Base-by-base conservation (phyloP, 2,113 vertebrate species). In the Sander lucioperca region DNA sequence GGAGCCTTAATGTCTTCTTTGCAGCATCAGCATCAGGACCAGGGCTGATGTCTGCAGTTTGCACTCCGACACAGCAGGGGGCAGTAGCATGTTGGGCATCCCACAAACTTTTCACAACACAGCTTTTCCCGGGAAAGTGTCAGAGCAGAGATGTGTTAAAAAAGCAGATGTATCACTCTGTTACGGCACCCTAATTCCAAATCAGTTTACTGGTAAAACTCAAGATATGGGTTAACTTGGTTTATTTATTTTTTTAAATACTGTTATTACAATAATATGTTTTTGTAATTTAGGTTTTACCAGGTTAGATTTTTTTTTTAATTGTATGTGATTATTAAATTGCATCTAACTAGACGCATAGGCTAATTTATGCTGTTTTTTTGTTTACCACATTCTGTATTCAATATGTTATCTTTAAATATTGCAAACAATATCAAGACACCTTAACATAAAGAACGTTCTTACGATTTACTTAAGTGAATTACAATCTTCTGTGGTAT, bases 11-110 rank as follows among this genome's bases (percentile, higher is more conserved):
- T 18, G 47, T 66, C 70, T 64, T 25, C 68, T 45, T 43, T 21
- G 64, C 90, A 82, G 79, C 78, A 79, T 84, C 90, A 82, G 79
- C 78, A 79, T 84, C 80, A 86, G 77, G 77, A 89, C 82, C 85
- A 81, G 58, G 0, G 4, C 13, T 1, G 3, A 3, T 7, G 43
- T 0, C 30, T 83, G 85, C 50, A 61, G 61, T 69, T 56, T 30
- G 63, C 15, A 57, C 86, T 56, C 92, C 95, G 19, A 59, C 33
- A 54, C 90, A 57, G 18, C 43, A 89, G 92, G 86, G 27, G 93
- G 89, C 90, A 77, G 67, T 23, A 53, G 58, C 62, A 3, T 4
- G 15, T 43, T 21, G 56, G 6, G 47, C 3, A 2, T 3, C 5
- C 13, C n/a, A 6, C 12, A 50, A 50, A 84, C 30, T 45, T 39